Evolutionary conservation across 2,797 vertebrate species (phyloP).

Genomic region (Mormyrops boulengeri): DNA sequence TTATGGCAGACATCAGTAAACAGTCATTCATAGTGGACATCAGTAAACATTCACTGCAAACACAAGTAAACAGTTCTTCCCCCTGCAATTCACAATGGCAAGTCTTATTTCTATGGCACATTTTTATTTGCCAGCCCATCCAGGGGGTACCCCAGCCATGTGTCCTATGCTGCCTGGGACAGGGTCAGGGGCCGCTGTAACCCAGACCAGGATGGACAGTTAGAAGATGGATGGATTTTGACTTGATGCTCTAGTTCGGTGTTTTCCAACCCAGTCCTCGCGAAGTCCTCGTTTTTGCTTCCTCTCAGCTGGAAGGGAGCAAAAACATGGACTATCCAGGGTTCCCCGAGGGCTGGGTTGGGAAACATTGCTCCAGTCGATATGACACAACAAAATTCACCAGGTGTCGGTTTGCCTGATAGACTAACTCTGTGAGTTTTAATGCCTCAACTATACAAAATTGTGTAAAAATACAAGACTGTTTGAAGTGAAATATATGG

Average conservation of each 20-base stretch:
- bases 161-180: neutral
- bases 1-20: neutral
- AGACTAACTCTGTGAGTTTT: neutral
- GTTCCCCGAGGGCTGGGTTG: neutral
- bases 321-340: neutral
- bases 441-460: neutral
- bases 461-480: neutral
- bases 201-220: neutral
- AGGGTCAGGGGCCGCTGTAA: neutral
- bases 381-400: neutral
- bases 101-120: neutral
- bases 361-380: neutral
- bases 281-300: neutral
- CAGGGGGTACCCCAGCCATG: neutral
- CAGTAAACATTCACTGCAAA: neutral
- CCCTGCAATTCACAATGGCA: neutral
- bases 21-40: neutral
- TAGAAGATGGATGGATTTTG: neutral
- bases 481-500: neutral
- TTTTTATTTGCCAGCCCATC: no score
- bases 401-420: neutral
- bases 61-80: neutral
- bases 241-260: neutral
- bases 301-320: neutral
- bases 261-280: neutral